These are phyloP conservation scores for Strigops habroptila DNA, from an alignment of 2,113 vertebrate species.

Conservation along the genomic window DNA sequence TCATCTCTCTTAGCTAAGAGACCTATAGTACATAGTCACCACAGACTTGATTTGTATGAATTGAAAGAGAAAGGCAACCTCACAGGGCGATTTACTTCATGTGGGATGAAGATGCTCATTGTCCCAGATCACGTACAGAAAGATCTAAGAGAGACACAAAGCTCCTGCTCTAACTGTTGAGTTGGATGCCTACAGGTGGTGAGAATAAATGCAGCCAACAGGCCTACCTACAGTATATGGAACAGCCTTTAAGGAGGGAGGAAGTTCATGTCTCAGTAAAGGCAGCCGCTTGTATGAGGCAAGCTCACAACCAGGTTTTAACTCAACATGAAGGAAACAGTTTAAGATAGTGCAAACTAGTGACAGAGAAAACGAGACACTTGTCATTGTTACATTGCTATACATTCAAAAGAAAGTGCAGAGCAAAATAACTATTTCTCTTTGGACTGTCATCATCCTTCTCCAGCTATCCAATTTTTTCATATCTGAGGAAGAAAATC, in stretches of 20 bases:
- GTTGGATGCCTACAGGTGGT: neutral
- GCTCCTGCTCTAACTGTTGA: neutral
- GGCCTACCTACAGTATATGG: neutral
- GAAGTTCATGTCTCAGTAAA: neutral
- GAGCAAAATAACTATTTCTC: neutral
- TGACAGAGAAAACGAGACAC: neutral
- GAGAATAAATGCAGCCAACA: neutral
- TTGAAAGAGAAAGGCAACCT: neutral
- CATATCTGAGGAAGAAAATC: neutral
- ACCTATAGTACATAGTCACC: neutral
- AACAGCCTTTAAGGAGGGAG: neutral
- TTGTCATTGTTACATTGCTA: neutral
- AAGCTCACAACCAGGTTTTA: neutral
- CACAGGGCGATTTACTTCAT: fast-evolving
- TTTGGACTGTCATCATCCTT: neutral
- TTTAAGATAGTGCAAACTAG: neutral
- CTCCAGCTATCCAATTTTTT: neutral
- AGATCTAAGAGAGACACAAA: neutral
- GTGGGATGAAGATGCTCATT: neutral
- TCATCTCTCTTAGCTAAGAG: neutral
- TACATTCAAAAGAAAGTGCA: neutral
- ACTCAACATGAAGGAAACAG: neutral
- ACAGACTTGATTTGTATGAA: neutral
- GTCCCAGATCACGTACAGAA: neutral
- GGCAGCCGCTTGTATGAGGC: neutral